Base-by-base conservation (phyloP, 2,888 invertebrate species). In the Caenorhabditis becei region DNA sequence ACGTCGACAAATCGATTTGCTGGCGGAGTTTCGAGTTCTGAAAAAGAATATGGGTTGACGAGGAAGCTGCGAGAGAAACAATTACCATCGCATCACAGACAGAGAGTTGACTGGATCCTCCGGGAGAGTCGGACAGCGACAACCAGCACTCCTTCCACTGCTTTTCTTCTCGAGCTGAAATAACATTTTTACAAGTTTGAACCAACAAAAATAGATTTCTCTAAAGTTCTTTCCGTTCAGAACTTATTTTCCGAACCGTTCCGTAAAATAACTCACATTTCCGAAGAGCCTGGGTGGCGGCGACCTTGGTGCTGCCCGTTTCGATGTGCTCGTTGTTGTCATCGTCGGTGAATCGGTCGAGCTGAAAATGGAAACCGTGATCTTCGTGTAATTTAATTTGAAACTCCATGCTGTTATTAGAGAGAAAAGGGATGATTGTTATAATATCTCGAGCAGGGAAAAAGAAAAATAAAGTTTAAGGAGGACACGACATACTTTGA, bases 141-240 rank as follows among this genome's bases (percentile, higher is more conserved):
- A 86, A 16, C 69, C 66, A 72, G 44, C 84, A 85, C 2, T 72
- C 54, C 47, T 82, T 81, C 86, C 86, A 86, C 28, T 74, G 70
- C 41, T 85, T 86, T 7, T 86, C 85, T 78, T 85, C 86, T 47
- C 84, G 59, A 2, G 80, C 86, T 86, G 71, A 53, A 75, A 71
- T 47, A 41, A 10, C 14, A 14, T 2, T 41, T 41, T 11, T 11
- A 10, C 7, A 5, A 41, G 32, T 10, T 32, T 32, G 5, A 32
- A 32, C 5, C 4, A 32, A 32, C 5, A 32, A 37, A 58, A 37
- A 28, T n/a, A n/a, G n/a, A n/a, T n/a, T n/a, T n/a, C n/a, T n/a
- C n/a, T n/a, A n/a, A n/a, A n/a, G n/a, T n/a, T n/a, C n/a, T n/a
- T n/a, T n/a, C n/a, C n/a, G n/a, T n/a, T n/a, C n/a, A n/a, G n/a